These are phyloP conservation scores for Pollicipes pollicipes DNA, from an alignment of 1,140 invertebrate species.

Conservation along the genomic window DNA sequence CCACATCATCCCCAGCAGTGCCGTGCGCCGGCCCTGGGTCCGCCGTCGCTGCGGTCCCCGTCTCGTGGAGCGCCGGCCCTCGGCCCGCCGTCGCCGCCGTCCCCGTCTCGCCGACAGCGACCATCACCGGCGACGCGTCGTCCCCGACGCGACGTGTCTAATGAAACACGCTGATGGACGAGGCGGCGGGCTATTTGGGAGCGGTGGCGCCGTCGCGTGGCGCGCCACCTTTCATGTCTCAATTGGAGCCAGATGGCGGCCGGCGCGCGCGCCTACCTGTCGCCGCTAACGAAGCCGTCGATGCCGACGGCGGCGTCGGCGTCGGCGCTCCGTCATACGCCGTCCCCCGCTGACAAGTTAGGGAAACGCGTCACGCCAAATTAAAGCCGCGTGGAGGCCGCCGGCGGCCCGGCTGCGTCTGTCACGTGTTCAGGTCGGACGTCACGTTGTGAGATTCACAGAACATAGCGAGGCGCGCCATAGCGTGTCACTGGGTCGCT, in stretches of 20 bases:
- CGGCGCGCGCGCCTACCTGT: background rate
- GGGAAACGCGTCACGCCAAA: no score
- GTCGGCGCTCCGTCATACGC: background rate
- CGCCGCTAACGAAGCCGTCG: conserved; percentile 1
- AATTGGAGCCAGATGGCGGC: background rate
- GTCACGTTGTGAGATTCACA: no score
- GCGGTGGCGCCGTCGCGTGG: no score
- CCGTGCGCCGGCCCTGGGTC: no score
- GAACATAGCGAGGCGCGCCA: no score
- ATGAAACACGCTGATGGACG: background rate
- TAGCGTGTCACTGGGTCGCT: no score
- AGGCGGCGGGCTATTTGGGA: background rate
- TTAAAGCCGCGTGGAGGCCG: no score
- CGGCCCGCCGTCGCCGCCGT: background rate
- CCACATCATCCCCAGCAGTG: no score
- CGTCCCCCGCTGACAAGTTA: background rate
- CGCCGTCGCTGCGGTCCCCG: no score
- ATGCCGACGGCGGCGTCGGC: background rate
- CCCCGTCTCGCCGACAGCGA: background rate
- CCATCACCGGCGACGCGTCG: background rate
- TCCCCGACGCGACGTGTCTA: background rate
- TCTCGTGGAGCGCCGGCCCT: background rate
- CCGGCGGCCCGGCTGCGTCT: no score
- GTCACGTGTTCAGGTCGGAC: no score
- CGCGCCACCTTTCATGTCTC: background rate